Base-by-base conservation (phyloP, 2,797 vertebrate genomes). In the Sternotherus odoratus region DNA sequence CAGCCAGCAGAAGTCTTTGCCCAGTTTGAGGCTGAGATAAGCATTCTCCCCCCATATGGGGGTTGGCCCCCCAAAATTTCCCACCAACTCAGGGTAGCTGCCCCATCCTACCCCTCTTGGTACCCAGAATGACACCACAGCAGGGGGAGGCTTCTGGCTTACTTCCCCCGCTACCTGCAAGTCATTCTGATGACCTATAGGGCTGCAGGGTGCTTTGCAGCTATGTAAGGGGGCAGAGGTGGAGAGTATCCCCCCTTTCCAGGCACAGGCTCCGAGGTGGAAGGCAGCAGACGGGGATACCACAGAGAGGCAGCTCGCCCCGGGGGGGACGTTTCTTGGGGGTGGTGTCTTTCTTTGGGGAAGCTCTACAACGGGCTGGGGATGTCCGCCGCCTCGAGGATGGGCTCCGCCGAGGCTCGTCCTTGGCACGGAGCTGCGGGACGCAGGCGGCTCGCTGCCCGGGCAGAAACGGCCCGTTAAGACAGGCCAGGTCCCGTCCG, bases 391-490 rank as follows among this genome's bases (percentile, higher is more conserved):
- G 87, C 78, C 2, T 16, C 66, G 10, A 23, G 17, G 80, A 86
- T 94, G 87, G 63, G 87, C 83, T 57, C 90, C 57, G 87, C 91
- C 91, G 63, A 77, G 36, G 69, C 92, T 93, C 1, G 77, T 85
- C 94, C 88, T 82, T 78, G 88, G 84, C n/a, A 78, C 78, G 49
- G 78, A 84, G 75, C 84, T 91, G 56, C 87, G 54, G 46, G 33
- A 93, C 23, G 1, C 9, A 54, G 82, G 93, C 93, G 86, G 88
- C 33, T 60, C 83, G 87, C 86, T 90, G 51, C 72, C 83, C 56
- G 79, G 86, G 79, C 91, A 96, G 94, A 93, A 79, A 94, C 92
- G 75, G 83, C 43, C n/a, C 11, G 1, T 83, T 60, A 92, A 84
- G 92, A 91, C 56, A 94, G 69, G 77, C 16, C 30, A 33, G 33